phyloP scores from a whole-genome alignment of 2,797 vertebrate genomes.

The Anabas testudineus region DNA sequence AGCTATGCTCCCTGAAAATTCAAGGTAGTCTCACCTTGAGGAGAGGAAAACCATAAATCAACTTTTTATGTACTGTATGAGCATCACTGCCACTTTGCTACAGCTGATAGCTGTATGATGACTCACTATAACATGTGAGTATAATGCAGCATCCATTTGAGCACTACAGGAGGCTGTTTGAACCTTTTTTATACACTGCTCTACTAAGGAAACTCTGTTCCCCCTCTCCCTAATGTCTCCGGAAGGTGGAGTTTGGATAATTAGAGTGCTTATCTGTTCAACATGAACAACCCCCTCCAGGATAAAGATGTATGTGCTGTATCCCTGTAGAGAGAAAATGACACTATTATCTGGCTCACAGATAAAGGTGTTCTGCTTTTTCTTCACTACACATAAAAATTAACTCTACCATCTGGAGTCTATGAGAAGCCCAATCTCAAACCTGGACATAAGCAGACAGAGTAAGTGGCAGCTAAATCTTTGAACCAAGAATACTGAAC shows the following conservation, averaged over 20 bases:
- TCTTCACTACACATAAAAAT: conserved; percentile 2
- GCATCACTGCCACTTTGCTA: not conserved
- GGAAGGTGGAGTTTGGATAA: not conserved
- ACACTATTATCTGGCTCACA: not conserved
- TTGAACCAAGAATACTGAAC: not conserved
- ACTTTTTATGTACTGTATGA: not conserved
- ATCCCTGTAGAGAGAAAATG: not conserved
- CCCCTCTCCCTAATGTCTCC: not conserved
- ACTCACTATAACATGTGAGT: not conserved
- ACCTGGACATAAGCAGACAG: not conserved
- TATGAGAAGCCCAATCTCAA: not conserved
- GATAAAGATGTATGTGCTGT: not conserved
- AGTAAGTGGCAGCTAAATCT: not conserved
- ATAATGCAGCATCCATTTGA: not conserved
- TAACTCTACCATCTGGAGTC: conserved; percentile 5
- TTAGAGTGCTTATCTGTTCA: not conserved
- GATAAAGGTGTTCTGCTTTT: not conserved
- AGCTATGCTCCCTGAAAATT: not conserved
- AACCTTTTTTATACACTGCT: not conserved
- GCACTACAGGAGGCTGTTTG: not conserved
- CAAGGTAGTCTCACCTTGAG: not conserved
- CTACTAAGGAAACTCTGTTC: not conserved
- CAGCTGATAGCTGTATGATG: not conserved
- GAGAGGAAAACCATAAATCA: not conserved
- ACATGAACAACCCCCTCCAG: not conserved